Evolutionary conservation across 2,113 vertebrate genomes (phyloP), one percentile per base, ranked within the genome.

Genomic region (Pelobates fuscus): DNA sequence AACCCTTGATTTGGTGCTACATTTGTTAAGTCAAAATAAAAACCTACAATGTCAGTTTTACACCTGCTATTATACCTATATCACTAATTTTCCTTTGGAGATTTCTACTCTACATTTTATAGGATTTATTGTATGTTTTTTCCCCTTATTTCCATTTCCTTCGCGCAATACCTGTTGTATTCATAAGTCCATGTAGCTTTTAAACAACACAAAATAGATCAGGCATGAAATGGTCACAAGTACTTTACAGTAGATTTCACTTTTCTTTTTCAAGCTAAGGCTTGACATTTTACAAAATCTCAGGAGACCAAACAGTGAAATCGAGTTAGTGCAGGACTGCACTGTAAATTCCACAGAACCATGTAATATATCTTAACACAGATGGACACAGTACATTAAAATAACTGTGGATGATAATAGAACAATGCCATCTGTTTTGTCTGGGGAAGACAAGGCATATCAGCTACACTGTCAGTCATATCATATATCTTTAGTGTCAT

Each of bases 341-440:
- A 96, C 95, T 94, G 96, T 95, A 98, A 98, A 98, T 98, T 98
- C 94, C 95, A 96, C 91, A 91, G 96, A 96, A 95, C 94, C 95
- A 94, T 95, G 97, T 95, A 96, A 97, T 94, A 95, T 94, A 95
- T 94, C 95, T 95, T 96, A 96, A 98, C 95, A 91, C 92, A 95
- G 94, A 96, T 94, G 95, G 95, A 95, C 95, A 94, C 93, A 89
- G 89, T 91, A 88, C 93, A 94, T 93, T 92, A 92, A 93, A 91
- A 94, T 90, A 90, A 91, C 92, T 92, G 89, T 78, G 90, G 92
- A 90, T 95, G 95, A 96, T 97, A 98, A 97, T 94, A 95, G 94
- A 97, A 97, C 95, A 95, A 97, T 95, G 90, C 92, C 92, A 90
- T 92, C 94, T 96, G 94, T 95, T 95, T 96, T 95, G 94, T 96